phyloP scores from a whole-genome alignment of 2,888 invertebrate species.

The Sphecodes monilicornis region DNA sequence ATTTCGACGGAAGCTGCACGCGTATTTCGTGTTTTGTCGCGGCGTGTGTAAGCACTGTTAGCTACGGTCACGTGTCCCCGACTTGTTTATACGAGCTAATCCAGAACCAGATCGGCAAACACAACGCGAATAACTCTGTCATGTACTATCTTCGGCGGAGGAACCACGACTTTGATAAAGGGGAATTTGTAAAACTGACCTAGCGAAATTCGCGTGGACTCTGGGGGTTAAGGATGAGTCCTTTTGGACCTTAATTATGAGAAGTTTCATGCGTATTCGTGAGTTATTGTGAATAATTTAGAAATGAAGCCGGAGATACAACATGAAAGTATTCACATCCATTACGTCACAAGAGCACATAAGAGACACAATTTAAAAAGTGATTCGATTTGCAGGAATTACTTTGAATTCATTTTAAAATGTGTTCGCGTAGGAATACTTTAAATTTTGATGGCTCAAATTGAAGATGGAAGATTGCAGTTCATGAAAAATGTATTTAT shows the following conservation, averaged over 20 bases:
- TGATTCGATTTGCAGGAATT: background rate
- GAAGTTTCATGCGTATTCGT: background rate
- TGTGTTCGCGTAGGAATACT: no score
- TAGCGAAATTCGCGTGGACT: no score
- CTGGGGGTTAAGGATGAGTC: background rate
- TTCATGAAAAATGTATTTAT: no score
- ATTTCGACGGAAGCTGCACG: constrained; percentile 54
- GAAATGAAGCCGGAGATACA: background rate
- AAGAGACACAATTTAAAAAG: no score
- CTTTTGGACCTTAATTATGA: background rate
- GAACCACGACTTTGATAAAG: background rate
- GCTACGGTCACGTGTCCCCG: constrained; percentile 53
- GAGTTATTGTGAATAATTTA: background rate
- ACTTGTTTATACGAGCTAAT: constrained; percentile 65
- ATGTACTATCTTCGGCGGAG: background rate
- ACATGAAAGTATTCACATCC: background rate
- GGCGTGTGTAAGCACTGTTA: constrained; percentile 44
- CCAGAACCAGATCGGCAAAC: constrained; percentile 63
- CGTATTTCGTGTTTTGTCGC: constrained; percentile 62
- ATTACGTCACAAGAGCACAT: no score
- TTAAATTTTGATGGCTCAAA: no score
- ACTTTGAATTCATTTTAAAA: background rate
- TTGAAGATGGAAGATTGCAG: no score
- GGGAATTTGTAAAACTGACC: background rate
- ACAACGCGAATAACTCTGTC: background rate